Percentiles rank a stretch among this genome's conserved stretches.
Conservation (phyloP, 2,888 invertebrate genomes). For the Drosophila mimica region DNA sequence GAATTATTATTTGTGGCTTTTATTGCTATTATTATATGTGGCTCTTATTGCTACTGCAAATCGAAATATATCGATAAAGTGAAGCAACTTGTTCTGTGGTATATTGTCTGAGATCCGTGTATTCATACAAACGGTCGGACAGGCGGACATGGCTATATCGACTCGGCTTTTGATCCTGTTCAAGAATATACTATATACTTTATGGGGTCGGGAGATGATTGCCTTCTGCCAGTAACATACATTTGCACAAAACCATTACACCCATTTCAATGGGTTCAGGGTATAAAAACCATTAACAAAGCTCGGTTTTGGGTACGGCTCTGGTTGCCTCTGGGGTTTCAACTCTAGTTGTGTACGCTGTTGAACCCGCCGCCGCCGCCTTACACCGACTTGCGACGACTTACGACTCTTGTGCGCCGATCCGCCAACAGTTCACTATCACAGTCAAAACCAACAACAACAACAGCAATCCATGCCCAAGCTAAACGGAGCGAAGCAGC, state of each 20-base stretch:
- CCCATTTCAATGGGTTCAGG: background rate
- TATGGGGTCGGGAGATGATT: background rate
- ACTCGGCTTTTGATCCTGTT: background rate
- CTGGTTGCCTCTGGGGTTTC: conserved; percentile 24
- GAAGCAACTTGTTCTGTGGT: background rate
- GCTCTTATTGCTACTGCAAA: background rate
- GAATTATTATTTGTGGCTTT: no score
- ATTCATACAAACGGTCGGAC: background rate
- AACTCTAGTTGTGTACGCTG: conserved; percentile 41
- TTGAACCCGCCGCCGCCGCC: conserved; percentile 42
- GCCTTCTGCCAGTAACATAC: background rate
- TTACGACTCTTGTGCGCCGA: conserved; percentile 26
- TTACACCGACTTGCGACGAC: conserved; percentile 18
- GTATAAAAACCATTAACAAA: conserved; percentile 59
- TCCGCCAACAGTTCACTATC: conserved; percentile 55
- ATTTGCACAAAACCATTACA: background rate
- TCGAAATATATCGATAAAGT: background rate
- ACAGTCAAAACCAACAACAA: conserved; percentile 24
- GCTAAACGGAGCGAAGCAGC: conserved; percentile 51
- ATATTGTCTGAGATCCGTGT: background rate
- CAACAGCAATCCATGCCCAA: conserved; percentile 33
- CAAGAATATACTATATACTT: no score
- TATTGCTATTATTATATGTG: background rate
- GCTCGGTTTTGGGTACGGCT: conserved; percentile 38
- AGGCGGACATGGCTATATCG: background rate